Percentiles rank a stretch among this genome's conserved stretches.
These are phyloP conservation scores for Plumapathes pennacea DNA, from an alignment of 92 coral and sea anemone genomes.

Conservation along the genomic window DNA sequence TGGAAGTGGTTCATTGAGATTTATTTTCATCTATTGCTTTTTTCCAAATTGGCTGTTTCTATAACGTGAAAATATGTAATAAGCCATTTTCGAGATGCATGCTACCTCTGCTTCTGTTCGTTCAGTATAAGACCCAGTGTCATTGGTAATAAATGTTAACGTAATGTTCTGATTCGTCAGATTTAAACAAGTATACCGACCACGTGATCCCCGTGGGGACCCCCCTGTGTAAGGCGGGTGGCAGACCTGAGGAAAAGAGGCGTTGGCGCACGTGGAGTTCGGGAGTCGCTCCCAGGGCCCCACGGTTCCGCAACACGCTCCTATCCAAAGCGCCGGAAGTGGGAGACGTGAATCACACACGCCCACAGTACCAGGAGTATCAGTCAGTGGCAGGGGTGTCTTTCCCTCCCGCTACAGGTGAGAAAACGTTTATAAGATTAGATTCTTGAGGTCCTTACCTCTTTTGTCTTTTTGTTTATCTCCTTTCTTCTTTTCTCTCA, in stretches of 20 bases:
- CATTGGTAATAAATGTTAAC: no score
- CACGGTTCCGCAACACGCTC: slow-evolving; percentile 89
- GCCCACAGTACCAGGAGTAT: slow-evolving; percentile 90
- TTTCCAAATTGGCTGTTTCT: no score
- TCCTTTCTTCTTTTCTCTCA: no score
- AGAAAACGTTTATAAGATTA: no score
- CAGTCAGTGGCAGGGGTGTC: slow-evolving; percentile 85
- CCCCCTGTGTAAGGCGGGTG: slow-evolving; percentile 73
- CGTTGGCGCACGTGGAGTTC: slow-evolving; percentile 94
- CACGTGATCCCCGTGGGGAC: slow-evolving; percentile 56
- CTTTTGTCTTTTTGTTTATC: no score
- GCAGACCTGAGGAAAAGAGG: slow-evolving; percentile 66
- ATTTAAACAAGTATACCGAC: slow-evolving; percentile 50
- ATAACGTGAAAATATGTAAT: no score
- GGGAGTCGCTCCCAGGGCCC: slow-evolving; percentile 72
- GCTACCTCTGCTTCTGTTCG: no score
- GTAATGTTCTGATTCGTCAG: slow-evolving; percentile 5
- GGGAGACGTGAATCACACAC: slow-evolving; percentile 56
- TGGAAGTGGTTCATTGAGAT: no score
- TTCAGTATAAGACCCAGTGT: no score
- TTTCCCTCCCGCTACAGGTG: slow-evolving; percentile 90
- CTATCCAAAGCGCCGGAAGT: slow-evolving; percentile 79
- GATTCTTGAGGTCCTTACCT: no score
- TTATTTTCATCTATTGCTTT: no score
- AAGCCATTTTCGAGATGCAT: no score